Percentiles rank a stretch among this genome's conserved stretches.
These are phyloP conservation scores for Chloropsis hardwickii DNA, from an alignment of 2,113 vertebrate genomes.

Conservation along the genomic window DNA sequence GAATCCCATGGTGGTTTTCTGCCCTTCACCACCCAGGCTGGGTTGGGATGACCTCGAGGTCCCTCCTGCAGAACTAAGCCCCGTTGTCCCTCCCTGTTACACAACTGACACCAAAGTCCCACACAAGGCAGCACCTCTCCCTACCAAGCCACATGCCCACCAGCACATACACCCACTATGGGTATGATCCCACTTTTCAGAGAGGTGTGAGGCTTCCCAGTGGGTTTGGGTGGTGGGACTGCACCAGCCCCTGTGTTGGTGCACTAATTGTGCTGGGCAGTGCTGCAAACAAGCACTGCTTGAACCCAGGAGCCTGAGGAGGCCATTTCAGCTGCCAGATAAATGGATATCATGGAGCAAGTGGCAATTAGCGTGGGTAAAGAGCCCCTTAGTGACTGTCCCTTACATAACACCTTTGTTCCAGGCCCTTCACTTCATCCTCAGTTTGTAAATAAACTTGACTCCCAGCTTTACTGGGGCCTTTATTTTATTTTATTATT, in stretches of 20 bases:
- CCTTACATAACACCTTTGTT: constrained; percentile 61
- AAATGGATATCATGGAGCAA: background rate
- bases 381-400: constrained; percentile 52
- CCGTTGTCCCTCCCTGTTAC: accelerated
- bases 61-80: background rate
- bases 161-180: accelerated
- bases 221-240: background rate
- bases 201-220: accelerated
- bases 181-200: accelerated
- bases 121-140: background rate
- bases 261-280: background rate
- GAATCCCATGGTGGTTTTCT: background rate
- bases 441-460: constrained; percentile 52
- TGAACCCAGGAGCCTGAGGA: background rate
- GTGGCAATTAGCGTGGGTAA: constrained; percentile 34
- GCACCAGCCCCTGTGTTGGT: accelerated
- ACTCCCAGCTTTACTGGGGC: constrained; percentile 1
- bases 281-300: background rate
- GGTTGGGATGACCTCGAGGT: background rate
- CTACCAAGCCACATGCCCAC: accelerated
- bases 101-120: accelerated
- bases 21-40: background rate
- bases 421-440: constrained; percentile 17
- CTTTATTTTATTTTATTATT: background rate
- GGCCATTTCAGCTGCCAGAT: background rate